These are phyloP conservation scores for Penaeus chinensis DNA, from an alignment of 1,140 invertebrate genomes.

Conservation along the genomic window DNA sequence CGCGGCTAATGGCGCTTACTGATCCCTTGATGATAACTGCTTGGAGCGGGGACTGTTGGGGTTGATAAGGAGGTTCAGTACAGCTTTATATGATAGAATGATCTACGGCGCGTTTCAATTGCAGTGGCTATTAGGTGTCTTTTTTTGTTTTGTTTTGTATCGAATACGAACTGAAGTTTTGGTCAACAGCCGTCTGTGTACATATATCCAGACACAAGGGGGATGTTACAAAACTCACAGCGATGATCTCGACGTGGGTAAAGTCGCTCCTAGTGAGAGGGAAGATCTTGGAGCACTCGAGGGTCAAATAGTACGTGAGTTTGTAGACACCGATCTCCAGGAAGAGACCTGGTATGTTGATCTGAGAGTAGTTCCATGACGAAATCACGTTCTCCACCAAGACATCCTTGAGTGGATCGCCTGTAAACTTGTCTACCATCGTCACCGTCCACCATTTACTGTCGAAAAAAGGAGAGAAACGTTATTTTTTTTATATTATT, in stretches of 20 bases:
- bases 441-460: conserved; percentile 41
- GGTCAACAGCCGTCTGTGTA: too few relatives aligned
- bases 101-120: too few relatives aligned
- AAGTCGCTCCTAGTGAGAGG: conserved; percentile 29
- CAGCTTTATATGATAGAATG: too few relatives aligned
- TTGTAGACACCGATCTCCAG: conserved; percentile 38
- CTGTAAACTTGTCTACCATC: conserved; percentile 25
- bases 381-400: conserved; percentile 5
- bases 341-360: conserved; percentile 29
- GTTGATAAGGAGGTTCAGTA: too few relatives aligned
- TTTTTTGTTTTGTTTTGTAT: too few relatives aligned
- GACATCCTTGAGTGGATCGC: conserved; percentile 8
- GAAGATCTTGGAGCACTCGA: conserved; percentile 48
- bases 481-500: too few relatives aligned
- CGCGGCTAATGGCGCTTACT: conserved; percentile 15
- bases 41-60: not conserved
- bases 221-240: conserved; percentile 1
- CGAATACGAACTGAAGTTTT: too few relatives aligned
- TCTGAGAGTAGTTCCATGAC: conserved; percentile 48
- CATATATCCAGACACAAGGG: too few relatives aligned
- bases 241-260: conserved; percentile 36
- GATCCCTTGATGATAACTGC: conserved; percentile 16
- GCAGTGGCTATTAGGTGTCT: too few relatives aligned
- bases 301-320: conserved; percentile 29
- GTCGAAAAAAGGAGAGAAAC: not conserved